Evolutionary conservation across 1,140 invertebrate species (phyloP), one percentile per base, ranked within the genome.

Genomic region (Drosophila kurseongensis): DNA sequence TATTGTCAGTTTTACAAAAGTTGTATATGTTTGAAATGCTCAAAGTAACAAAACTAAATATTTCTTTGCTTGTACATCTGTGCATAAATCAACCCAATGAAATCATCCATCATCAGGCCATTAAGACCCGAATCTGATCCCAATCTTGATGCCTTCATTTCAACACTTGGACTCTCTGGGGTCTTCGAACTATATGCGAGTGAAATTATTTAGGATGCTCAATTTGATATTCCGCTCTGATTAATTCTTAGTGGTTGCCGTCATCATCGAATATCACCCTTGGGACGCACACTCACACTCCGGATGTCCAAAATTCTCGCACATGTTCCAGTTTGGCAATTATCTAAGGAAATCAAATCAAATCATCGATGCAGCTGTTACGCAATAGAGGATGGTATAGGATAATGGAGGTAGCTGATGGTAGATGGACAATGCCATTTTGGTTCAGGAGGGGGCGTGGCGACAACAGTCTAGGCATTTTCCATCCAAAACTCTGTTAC

Each of bases 311-410:
- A 65, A 69, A 86, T 86, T 81, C 52, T 56, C 60, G 75, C 78
- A 78, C 82, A 85, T 84, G 81, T 63, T 75, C 63, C 81, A 73
- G 62, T 55, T 76, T 58, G 61, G 74, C 74, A 76, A 76, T 76
- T 76, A 76, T 76, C 73, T 76, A 76, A 77, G 55, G 74, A 69
- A 77, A 77, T 77, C 71, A 89, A 84, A 84, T 84, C 40, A 80
- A 89, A 89, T 84, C 68, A 79, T 47, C 48, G 81, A 78, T 78
- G 80, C 62, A 75, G 54, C 71, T 81, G 73, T 71, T 63, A 67
- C 48, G 44, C 66, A 65, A 44, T 58, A 38, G 47, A 27, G 58
- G 42, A 44, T 27, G 50, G 41, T 16, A 23, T 35, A 35, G 41
- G 42, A 9, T 56, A 41, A 14, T 18, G 62, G 45, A 52, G 42